Base-by-base conservation (phyloP, 1,140 invertebrate genomes). In the Mamestra configurata region DNA sequence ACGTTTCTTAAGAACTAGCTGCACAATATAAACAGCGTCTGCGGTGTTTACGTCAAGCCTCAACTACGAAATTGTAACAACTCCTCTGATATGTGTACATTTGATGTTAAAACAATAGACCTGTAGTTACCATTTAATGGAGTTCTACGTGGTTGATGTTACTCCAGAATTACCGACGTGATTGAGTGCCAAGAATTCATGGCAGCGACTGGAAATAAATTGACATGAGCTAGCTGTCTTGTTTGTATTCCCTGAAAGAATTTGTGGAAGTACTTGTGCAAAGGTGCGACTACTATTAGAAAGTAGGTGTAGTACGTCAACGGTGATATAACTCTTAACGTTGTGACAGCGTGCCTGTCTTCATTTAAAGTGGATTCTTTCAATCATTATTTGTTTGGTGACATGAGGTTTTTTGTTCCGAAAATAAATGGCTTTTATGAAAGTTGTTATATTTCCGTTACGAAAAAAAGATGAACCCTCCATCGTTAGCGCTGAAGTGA, bases 1-100 rank as follows among this genome's bases (percentile, higher is more conserved):
- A 82, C 89, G 88, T 92, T 93, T 90, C 87, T 89, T 89, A 89
- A 92, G 88, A 90, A 85, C 84, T 84, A 86, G 84, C 81, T 85
- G 80, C 73, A 72, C 78, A 84, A 80, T 89, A 89, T 90, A 92
- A 91, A 93, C 89, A 92, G 77, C 81, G 82, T 84, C 77, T 82
- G 82, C 82, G 79, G 78, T 90, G 88, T 90, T 91, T 90, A 92
- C 85, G 79, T 66, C 61, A 40, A 40, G 24, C 55, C 55, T 13
- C 20, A 35, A 8, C 31, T 66, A n/a, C 18, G 31, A 40, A 66
- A 40, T 22, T 40, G 40, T 37, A 61, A 24, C 31, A 35, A 37
- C 59, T 61, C 18, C 59, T 57, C 22, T 27, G 20, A 11, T 57
- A 35, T 61, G n/a, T 61, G 31, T 61, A 31, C 59, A 35, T 35